Evolutionary conservation across 2,797 vertebrate species (phyloP), one percentile per base, ranked within the genome.

Genomic region (Echeneis naucrates): DNA sequence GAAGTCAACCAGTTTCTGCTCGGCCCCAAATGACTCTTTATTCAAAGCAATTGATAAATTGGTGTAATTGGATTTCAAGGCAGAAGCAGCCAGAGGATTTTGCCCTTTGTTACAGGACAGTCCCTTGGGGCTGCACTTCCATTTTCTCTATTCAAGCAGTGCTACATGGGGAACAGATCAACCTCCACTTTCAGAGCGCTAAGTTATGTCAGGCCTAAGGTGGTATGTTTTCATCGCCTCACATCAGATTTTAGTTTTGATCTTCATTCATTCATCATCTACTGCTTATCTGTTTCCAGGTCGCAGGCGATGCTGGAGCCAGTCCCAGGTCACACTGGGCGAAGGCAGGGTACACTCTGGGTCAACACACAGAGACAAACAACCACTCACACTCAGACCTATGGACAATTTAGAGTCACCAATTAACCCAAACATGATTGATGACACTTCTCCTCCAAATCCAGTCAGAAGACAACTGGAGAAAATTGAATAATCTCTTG

Each of bases 61-160:
- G 59, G 44, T 60, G 51, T 84, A 78, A 88, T 84, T 80, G 65
- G 68, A 86, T 88, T 83, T 78, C 47, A 50, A 62, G 68, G 77
- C 27, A 16, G 27, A 35, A 27, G 70, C 76, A 62, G 71, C 78
- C 33, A 21, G 62, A 69, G 21, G 52, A 75, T 72, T 65, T 76
- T 77, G 62, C 55, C 68, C 59, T 67, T 65, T 1, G 8, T 24
- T 71, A 55, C 51, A 67, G 77, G 77, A 73, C 58, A 5, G 68
- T 76, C 74, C 86, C 76, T 82, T 47, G 40, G 68, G 71, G 66
- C 73, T 70, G 54, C 21, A 6, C 48, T 66, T 56, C 55, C 16
- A 40, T 79, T 66, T 68, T 35, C 64, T 62, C 57, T 55, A 62
- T 82, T 76, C 56, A 74, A 76, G 68, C 44, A 38, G 44, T 8